These are phyloP conservation scores for Cosmorhoe ocellata DNA, from an alignment of 2,888 invertebrate species.

Conservation along the genomic window DNA sequence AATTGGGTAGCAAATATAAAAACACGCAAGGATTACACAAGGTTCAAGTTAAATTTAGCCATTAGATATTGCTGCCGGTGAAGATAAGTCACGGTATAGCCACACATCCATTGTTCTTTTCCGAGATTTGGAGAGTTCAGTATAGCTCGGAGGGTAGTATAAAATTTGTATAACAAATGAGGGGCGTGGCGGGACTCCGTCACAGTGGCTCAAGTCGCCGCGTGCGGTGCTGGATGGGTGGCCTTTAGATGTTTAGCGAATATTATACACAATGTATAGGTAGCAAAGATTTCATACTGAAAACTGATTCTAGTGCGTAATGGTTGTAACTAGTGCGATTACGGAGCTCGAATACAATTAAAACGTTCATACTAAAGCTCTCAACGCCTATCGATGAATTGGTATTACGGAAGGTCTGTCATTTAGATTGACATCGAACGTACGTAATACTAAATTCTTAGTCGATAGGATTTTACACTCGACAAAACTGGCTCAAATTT, in stretches of 20 bases:
- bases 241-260: constrained; percentile 44
- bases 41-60: constrained; percentile 24
- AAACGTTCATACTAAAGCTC: no score
- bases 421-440: no score
- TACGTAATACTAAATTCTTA: no score
- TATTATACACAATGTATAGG: background rate
- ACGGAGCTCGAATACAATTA: no score
- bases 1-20: no score
- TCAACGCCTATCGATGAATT: no score
- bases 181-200: constrained; percentile 78
- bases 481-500: no score
- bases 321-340: no score
- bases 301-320: background rate
- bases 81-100: constrained; percentile 37
- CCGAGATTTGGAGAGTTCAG: constrained; percentile 49
- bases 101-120: constrained; percentile 55
- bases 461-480: no score
- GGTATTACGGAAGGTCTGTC: no score
- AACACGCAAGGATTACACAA: background rate
- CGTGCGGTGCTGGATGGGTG: constrained; percentile 79
- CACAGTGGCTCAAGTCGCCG: constrained; percentile 73
- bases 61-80: constrained; percentile 20
- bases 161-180: constrained; percentile 83
- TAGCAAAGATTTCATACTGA: background rate
- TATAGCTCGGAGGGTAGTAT: constrained; percentile 80